phyloP scores from a whole-genome alignment of 2,888 invertebrate species.

The Caenorhabditis japonica region DNA sequence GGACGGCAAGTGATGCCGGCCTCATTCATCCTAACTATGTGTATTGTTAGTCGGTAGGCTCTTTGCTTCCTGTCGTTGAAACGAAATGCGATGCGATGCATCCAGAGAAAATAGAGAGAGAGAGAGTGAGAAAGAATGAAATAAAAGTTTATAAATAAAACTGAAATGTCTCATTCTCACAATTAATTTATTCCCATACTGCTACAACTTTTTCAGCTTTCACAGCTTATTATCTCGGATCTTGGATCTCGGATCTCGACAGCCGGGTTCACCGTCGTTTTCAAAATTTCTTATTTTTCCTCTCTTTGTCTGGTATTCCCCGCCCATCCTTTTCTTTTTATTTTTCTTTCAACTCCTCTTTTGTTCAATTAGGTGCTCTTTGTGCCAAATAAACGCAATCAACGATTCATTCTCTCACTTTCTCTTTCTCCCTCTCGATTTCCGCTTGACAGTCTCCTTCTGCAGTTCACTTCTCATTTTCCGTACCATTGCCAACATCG shows the following conservation, averaged over 20 bases:
- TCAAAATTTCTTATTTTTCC: conserved; percentile 14
- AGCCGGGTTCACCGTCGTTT: conserved; percentile 2
- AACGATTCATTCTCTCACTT: conserved; percentile 23
- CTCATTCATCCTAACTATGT: conserved; percentile 54
- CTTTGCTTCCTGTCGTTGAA: conserved; percentile 39
- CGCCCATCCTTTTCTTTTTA: conserved; percentile 1
- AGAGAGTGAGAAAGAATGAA: conserved; percentile 9
- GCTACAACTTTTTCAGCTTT: too few species aligned
- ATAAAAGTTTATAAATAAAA: neutral
- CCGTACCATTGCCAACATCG: conserved; percentile 11
- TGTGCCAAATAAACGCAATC: conserved; percentile 48
- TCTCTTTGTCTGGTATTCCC: conserved; percentile 23
- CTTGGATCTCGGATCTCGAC: too few species aligned
- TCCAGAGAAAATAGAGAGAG: neutral
- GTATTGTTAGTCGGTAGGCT: conserved; percentile 52
- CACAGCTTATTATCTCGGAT: too few species aligned
- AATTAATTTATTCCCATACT: conserved; percentile 16
- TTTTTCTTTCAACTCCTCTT: conserved; percentile 25
- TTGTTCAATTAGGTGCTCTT: conserved; percentile 54
- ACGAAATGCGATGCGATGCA: too few species aligned
- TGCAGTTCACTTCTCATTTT: conserved; percentile 41
- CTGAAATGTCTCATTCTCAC: conserved; percentile 23
- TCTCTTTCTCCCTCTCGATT: conserved; percentile 19
- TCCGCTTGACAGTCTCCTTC: conserved; percentile 13
- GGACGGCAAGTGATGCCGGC: conserved; percentile 32